phyloP scores from a whole-genome alignment of 2,888 invertebrate species.

The Folsomia candida region DNA sequence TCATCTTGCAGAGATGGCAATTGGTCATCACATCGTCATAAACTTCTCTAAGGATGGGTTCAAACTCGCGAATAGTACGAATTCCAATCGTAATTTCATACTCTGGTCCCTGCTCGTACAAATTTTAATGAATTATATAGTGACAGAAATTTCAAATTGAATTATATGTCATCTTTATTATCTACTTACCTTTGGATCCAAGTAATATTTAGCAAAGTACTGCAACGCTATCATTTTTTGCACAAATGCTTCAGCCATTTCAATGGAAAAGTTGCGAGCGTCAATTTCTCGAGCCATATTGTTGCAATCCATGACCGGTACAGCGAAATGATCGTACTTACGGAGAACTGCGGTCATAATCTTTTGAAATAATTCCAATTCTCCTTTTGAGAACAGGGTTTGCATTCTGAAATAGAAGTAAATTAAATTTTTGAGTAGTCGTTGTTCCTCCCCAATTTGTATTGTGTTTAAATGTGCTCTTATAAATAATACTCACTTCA shows the following conservation, averaged over 20 bases:
- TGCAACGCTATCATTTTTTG: conserved; percentile 40
- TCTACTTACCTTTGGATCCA: background rate
- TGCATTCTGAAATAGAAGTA: conserved; percentile 32
- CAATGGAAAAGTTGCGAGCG: conserved; percentile 24
- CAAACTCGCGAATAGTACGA: conserved; percentile 42
- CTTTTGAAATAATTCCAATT: conserved; percentile 46
- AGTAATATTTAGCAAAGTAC: conserved; percentile 38
- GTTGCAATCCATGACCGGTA: conserved; percentile 40
- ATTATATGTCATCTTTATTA: background rate
- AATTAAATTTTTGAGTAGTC: background rate
- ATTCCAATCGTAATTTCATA: conserved; percentile 42
- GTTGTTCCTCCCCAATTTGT: background rate
- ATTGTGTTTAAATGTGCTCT: no score
- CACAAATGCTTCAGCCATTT: conserved; percentile 40
- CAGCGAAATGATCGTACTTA: conserved; percentile 36
- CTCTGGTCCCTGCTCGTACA: conserved; percentile 23
- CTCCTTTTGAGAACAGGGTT: conserved; percentile 37
- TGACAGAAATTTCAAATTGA: background rate
- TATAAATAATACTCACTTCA: conserved; percentile 34
- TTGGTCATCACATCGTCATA: conserved; percentile 30
- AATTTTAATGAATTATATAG: background rate
- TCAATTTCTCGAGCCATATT: conserved; percentile 38
- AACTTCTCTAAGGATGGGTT: conserved; percentile 29
- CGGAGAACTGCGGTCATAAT: conserved; percentile 38
- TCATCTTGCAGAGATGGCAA: conserved; percentile 31